Percentiles rank a stretch among this genome's conserved stretches.
Conservation (phyloP, 2,888 invertebrate species). For the Marronus borbonicus region DNA sequence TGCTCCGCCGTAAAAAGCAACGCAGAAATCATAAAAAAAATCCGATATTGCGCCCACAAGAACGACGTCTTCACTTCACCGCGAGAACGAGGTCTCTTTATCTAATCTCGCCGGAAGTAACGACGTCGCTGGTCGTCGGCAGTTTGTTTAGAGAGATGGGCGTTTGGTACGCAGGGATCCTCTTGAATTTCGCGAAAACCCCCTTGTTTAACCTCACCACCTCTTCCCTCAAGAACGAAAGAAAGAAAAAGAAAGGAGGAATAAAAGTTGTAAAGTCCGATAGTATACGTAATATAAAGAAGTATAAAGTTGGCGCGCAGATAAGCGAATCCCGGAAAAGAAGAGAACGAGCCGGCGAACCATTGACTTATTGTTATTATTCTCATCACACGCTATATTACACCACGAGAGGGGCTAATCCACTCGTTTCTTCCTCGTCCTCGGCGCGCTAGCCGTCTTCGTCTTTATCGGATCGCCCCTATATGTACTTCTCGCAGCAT, state of each 20-base stretch:
- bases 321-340: constrained; percentile 63
- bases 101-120: constrained; percentile 37
- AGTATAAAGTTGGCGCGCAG: constrained; percentile 56
- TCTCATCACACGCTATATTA: constrained; percentile 70
- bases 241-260: constrained; percentile 21
- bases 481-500: not conserved
- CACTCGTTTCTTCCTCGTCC: constrained; percentile 51
- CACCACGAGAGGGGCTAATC: constrained; percentile 67
- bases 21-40: constrained; percentile 41
- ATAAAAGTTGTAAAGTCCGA: constrained; percentile 51
- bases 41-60: constrained; percentile 19
- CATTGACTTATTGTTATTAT: constrained; percentile 70
- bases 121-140: constrained; percentile 33
- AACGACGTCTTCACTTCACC: constrained; percentile 14
- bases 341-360: constrained; percentile 59
- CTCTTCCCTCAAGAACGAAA: not conserved
- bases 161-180: constrained; percentile 10
- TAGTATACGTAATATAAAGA: constrained; percentile 54
- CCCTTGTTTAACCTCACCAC: not conserved
- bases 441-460: constrained; percentile 36
- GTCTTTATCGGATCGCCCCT: constrained; percentile 58
- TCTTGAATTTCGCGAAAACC: not conserved
- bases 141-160: constrained; percentile 33
- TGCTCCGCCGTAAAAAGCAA: constrained; percentile 26
- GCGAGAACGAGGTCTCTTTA: constrained; percentile 18